Conservation (phyloP, 2,888 invertebrate species). For the Sialis lutaria region DNA sequence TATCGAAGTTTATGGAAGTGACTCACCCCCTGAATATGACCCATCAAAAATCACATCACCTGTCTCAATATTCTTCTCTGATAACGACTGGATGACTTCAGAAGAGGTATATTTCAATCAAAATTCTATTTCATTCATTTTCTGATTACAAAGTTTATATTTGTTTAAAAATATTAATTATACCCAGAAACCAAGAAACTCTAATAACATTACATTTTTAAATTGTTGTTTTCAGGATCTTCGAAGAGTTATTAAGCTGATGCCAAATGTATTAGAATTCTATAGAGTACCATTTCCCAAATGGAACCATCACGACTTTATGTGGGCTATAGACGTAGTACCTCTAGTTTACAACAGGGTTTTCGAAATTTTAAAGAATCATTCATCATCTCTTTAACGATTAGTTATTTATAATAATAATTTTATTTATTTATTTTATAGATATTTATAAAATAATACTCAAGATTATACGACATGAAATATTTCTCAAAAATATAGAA, state of each 20-base stretch:
- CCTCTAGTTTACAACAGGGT: conserved; percentile 23
- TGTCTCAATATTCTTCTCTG: conserved; percentile 30
- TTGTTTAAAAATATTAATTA: too few relatives aligned
- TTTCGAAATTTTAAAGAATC: conserved; percentile 10
- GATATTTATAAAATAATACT: too few relatives aligned
- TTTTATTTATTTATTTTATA: too few relatives aligned
- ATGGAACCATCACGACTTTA: conserved; percentile 32
- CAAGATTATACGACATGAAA: too few relatives aligned
- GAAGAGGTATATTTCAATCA: conserved; percentile 21
- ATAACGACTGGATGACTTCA: conserved; percentile 33
- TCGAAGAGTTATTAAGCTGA: neutral
- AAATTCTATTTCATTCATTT: too few relatives aligned
- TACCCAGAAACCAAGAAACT: too few relatives aligned
- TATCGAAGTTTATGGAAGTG: conserved; percentile 16
- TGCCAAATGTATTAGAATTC: neutral
- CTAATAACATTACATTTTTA: neutral
- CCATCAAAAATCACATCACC: conserved; percentile 28
- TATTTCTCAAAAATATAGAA: too few relatives aligned
- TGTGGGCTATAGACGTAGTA: conserved; percentile 27
- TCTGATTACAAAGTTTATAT: too few relatives aligned
- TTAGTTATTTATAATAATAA: too few relatives aligned
- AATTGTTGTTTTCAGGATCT: neutral
- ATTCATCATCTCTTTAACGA: neutral
- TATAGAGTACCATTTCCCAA: conserved; percentile 5
- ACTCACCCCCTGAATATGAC: conserved; percentile 26